Evolutionary conservation across 1,140 invertebrate genomes (phyloP).

Genomic region (Ephestia elutella): DNA sequence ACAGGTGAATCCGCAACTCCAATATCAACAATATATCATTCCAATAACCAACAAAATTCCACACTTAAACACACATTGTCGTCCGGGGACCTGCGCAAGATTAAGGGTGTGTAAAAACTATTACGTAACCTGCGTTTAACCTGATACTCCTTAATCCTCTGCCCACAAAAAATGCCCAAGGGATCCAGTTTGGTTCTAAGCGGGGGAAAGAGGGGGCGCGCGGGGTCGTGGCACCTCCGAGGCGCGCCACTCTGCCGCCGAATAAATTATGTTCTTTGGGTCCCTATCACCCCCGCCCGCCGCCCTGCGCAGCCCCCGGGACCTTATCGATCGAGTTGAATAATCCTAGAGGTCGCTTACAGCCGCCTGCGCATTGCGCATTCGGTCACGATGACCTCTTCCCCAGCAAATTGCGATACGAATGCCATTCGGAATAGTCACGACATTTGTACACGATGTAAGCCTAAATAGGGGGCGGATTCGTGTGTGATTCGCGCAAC

Average conservation of each 20-base stretch:
- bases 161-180: conserved; percentile 52
- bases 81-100: conserved; percentile 25
- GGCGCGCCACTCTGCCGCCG: conserved; percentile 65
- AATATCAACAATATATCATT: conserved; percentile 14
- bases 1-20: conserved; percentile 18
- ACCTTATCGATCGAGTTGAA: conserved; percentile 55
- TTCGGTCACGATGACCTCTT: conserved; percentile 32
- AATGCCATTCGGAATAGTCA: conserved; percentile 54
- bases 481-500: conserved; percentile 4
- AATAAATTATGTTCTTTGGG: conserved; percentile 54
- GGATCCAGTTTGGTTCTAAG: conserved; percentile 44
- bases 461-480: conserved; percentile 10
- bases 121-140: conserved; percentile 62
- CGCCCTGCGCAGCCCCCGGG: conserved; percentile 21
- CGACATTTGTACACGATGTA: conserved; percentile 33
- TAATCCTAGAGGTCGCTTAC: conserved; percentile 54
- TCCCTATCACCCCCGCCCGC: conserved; percentile 24
- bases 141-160: conserved; percentile 53
- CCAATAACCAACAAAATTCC: conserved; percentile 14
- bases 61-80: conserved; percentile 8
- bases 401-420: conserved; percentile 24
- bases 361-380: conserved; percentile 34
- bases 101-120: conserved; percentile 63
- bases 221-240: conserved; percentile 36
- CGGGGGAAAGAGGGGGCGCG: conserved; percentile 22